Percentiles rank a stretch among this genome's conserved stretches.
Conservation (phyloP, 2,797 vertebrate genomes). For the Intellagama lesueurii region DNA sequence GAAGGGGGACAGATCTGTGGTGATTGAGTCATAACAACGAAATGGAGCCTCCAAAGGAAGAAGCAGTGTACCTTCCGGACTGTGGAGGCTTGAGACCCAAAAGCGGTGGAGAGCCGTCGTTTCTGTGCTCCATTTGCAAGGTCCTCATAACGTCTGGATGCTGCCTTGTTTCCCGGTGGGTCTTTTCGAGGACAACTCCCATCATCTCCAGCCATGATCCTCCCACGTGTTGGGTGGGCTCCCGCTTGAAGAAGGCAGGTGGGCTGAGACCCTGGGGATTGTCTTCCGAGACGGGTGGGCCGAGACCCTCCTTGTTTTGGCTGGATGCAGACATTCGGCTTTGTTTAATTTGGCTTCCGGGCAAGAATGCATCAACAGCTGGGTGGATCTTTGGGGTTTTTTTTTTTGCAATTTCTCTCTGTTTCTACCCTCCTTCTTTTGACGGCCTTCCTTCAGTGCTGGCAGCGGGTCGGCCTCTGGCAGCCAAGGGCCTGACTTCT, state of each 20-base stretch:
- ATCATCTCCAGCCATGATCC: no score
- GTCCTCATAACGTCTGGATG: not conserved
- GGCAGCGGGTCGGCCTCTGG: not conserved
- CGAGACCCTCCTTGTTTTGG: not conserved
- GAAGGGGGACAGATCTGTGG: not conserved
- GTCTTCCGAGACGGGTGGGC: not conserved
- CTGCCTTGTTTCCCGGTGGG: no score
- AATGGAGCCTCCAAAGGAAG: not conserved
- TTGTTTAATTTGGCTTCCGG: not conserved
- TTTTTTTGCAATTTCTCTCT: no score
- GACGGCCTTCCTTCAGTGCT: not conserved
- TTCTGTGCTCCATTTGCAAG: not conserved
- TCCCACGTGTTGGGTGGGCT: no score
- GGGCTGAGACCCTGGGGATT: no score
- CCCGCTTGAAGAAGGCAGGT: no score
- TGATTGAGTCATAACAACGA: no score
- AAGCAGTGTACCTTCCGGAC: not conserved
- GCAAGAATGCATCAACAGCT: fast-evolving
- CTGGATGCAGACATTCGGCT: not conserved
- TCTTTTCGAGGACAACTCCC: no score
- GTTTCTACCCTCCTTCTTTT: not conserved
- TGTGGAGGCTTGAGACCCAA: no score
- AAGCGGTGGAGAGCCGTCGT: not conserved
- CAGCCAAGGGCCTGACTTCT: not conserved
- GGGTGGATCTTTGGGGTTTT: not conserved